These are phyloP conservation scores for Microtus oregoni DNA, from an alignment of 2,113 vertebrate species.

Conservation along the genomic window DNA sequence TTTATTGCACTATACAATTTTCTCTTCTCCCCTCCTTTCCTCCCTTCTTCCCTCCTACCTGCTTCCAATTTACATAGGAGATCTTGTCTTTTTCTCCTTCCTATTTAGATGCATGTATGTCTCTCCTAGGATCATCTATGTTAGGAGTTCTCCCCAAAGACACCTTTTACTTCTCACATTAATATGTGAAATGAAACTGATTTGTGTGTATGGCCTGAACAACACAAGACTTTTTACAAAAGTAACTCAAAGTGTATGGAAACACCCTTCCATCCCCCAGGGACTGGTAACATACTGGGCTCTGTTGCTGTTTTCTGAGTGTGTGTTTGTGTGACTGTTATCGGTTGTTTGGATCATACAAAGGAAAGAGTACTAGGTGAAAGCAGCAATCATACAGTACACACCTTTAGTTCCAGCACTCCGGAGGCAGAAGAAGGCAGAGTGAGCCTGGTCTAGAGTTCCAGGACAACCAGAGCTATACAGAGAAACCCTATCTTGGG, in stretches of 20 bases:
- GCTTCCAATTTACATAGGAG: too few species aligned
- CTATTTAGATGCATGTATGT: too few species aligned
- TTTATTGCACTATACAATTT: too few species aligned
- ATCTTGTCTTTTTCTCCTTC: too few species aligned
- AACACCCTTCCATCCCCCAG: background rate
- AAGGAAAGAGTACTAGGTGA: slow-evolving; percentile 12
- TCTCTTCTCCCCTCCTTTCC: too few species aligned
- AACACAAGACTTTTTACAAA: slow-evolving; percentile 54
- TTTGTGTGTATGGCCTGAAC: background rate
- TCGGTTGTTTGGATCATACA: background rate
- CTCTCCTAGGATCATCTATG: too few species aligned
- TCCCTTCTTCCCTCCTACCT: too few species aligned
- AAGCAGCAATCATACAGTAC: background rate
- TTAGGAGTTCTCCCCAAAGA: background rate
- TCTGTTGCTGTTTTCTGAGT: slow-evolving; percentile 5
- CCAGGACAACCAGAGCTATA: background rate
- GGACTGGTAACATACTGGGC: slow-evolving; percentile 34
- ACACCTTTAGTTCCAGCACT: background rate
- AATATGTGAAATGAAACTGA: slow-evolving; percentile 46
- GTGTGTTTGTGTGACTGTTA: background rate
- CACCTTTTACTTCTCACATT: background rate
- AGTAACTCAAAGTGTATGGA: slow-evolving; percentile 60
- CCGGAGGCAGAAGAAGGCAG: background rate
- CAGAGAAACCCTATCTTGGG: too few species aligned
- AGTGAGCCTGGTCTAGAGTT: background rate